Conservation (phyloP, 2,888 invertebrate species). For the Acrocyrtus sp. region DNA sequence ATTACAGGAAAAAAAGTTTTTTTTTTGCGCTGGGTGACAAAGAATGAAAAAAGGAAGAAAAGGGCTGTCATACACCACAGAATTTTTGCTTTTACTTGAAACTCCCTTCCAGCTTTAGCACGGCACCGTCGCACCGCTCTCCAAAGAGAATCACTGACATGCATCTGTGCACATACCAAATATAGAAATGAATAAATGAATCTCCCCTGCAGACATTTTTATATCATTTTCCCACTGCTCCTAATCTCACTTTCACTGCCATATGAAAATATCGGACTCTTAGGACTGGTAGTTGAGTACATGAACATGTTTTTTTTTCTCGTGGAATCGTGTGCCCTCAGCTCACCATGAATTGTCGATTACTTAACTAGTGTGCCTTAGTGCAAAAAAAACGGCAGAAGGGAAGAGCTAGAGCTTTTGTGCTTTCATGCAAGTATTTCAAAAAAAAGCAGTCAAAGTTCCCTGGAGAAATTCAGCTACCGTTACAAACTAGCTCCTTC, state of each 20-base stretch:
- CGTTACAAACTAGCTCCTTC: constrained; percentile 4
- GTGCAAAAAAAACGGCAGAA: not conserved
- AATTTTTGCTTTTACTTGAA: no score
- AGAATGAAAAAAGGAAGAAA: no score
- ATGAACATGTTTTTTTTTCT: constrained; percentile 12
- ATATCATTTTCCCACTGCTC: constrained; percentile 33
- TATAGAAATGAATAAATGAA: constrained; percentile 16
- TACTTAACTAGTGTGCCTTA: not conserved
- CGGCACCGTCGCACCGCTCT: not conserved
- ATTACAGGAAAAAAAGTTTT: no score
- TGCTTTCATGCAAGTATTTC: constrained; percentile 3
- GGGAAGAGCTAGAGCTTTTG: not conserved
- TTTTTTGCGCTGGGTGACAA: no score
- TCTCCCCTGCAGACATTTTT: constrained; percentile 43
- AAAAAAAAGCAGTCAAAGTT: not conserved
- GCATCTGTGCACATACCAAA: constrained; percentile 29
- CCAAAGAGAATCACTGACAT: constrained; percentile 35
- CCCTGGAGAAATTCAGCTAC: constrained; percentile 22
- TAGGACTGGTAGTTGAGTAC: no score
- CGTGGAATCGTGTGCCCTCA: constrained; percentile 13
- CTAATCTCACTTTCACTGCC: constrained; percentile 26
- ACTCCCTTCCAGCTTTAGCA: constrained; percentile 20
- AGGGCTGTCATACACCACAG: no score
- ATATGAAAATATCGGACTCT: constrained; percentile 28
- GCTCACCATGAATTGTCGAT: constrained; percentile 31